Evolutionary conservation across 2,888 invertebrate species (phyloP), one percentile per base, ranked within the genome.

Genomic region (Philopedon plagiatum): DNA sequence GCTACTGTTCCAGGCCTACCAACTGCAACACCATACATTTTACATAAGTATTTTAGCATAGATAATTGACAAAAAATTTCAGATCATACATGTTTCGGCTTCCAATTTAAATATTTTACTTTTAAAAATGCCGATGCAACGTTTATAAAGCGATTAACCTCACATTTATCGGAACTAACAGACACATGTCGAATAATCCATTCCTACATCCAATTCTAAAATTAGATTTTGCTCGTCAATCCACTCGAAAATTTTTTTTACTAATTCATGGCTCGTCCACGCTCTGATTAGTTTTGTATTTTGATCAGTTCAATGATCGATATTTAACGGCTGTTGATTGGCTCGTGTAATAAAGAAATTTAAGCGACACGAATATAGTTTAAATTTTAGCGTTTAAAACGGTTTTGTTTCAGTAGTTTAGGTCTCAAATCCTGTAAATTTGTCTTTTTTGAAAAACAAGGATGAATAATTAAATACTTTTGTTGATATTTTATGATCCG

Each of bases 271-370:
- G 29, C 29, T 51, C 29, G 51, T 51, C 8, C 44, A 19, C 9
- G 23, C 13, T 51, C 26, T 54, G 29, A 54, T 54, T 54, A 26
- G 49, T 49, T 49, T 49, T 49, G 26, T 49, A 18, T 54, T 54
- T 54, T 54, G 29, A 32, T 54, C 29, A 7, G 9, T 54, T 15
- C 13, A 21, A 1, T 23, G 5, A 46, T 46, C 46, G 44, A 44
- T 9, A 21, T 44, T 44, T 44, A 21, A 7, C 21, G 5, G 21
- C 2, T 18, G 5, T 9, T 15, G 44, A 44, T 21, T 44, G 9
- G 21, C 21, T 44, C 21, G 9, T 19, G 5, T 11, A 1, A 21
- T 44, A 44, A 44, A 39, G 11, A 39, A 13, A 13, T n/a, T 13
- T 39, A 3, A 11, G 34, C 11, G 7, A 11, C 9, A 9, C 9